These are phyloP conservation scores for Drosophila cognata DNA, from an alignment of 2,888 invertebrate genomes.

Conservation along the genomic window DNA sequence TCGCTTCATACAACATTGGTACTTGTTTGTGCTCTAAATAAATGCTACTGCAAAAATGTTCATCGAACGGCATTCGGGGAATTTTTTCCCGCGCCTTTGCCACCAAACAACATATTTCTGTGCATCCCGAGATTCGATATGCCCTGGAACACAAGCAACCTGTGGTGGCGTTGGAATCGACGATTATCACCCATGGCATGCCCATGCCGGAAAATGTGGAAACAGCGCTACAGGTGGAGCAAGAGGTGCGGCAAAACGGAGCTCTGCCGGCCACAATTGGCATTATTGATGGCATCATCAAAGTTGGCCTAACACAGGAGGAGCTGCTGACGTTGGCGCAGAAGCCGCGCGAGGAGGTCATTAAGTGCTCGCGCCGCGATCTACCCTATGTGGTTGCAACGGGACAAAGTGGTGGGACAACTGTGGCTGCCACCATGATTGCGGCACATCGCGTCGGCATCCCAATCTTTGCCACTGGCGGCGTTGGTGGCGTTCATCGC, in stretches of 20 bases:
- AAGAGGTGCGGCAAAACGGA: conserved; percentile 90
- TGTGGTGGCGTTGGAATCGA: conserved; percentile 97
- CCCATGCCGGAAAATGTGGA: conserved; percentile 95
- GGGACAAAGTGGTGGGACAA: conserved; percentile 94
- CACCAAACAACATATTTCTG: conserved; percentile 77
- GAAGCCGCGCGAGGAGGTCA: conserved; percentile 72
- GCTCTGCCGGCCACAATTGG: conserved; percentile 97
- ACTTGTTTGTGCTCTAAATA: neutral
- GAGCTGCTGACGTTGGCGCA: conserved; percentile 89
- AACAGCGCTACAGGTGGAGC: conserved; percentile 92
- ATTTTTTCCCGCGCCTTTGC: conserved; percentile 16
- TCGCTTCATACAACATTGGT: neutral
- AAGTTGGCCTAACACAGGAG: conserved; percentile 89
- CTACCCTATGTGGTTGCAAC: conserved; percentile 91
- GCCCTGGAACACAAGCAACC: conserved; percentile 89
- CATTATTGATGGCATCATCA: conserved; percentile 92
- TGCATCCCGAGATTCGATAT: conserved; percentile 88
- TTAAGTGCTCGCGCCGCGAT: conserved; percentile 96
- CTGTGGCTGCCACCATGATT: conserved; percentile 97
- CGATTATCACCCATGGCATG: conserved; percentile 99
- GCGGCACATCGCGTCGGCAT: conserved; percentile 93
- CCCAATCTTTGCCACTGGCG: conserved; percentile 97
- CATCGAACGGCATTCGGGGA: conserved; percentile 4
- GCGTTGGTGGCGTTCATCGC: conserved; percentile 95
- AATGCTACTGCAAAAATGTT: conserved; percentile 41